These are phyloP conservation scores for Actinemys pallida DNA, from an alignment of 2,113 vertebrate species.

Conservation along the genomic window DNA sequence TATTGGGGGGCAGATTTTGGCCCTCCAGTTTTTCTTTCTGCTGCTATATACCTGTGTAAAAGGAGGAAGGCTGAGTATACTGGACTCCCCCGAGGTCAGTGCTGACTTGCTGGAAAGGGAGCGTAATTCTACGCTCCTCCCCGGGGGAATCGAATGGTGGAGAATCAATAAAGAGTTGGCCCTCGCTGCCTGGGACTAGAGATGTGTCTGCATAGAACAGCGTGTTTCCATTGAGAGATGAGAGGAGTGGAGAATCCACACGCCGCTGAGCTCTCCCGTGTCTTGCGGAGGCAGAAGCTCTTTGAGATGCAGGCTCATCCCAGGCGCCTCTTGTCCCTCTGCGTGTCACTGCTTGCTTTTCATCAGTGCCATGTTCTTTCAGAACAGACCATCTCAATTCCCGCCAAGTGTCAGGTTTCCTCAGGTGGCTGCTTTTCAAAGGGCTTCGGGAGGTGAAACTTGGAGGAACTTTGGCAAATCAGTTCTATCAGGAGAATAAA, in stretches of 20 bases:
- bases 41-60: background rate
- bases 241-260: background rate
- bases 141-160: background rate
- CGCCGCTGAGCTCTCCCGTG: background rate
- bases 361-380: rapidly evolving
- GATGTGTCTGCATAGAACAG: background rate
- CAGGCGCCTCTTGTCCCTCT: background rate
- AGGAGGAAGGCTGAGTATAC: background rate
- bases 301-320: background rate
- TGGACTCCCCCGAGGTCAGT: background rate
- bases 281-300: background rate
- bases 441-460: background rate
- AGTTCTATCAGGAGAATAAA: background rate
- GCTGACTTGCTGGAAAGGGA: background rate
- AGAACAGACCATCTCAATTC: rapidly evolving
- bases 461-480: rapidly evolving
- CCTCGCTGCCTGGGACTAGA: background rate
- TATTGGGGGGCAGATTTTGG: background rate
- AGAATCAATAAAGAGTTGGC: background rate
- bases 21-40: background rate
- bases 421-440: background rate
- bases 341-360: background rate
- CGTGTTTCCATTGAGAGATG: background rate
- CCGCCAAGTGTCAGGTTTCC: rapidly evolving
- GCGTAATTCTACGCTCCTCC: too few species aligned